These are phyloP conservation scores for Carcina quercana DNA, from an alignment of 2,888 invertebrate genomes.

Conservation along the genomic window DNA sequence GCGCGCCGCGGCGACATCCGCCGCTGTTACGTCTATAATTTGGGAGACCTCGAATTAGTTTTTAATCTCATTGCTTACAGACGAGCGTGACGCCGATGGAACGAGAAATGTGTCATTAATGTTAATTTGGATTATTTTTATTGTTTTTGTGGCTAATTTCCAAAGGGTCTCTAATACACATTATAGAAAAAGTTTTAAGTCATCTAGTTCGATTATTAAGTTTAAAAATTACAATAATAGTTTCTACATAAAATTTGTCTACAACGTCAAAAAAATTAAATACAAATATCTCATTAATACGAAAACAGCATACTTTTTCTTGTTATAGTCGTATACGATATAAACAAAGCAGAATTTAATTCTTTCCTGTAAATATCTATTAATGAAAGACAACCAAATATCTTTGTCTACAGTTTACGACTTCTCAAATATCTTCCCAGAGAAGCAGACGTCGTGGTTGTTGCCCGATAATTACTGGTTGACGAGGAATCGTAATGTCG, in stretches of 20 bases:
- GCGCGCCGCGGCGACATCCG: conserved; percentile 58
- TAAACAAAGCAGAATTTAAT: conserved; percentile 1
- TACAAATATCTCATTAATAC: too few relatives aligned
- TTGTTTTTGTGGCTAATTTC: conserved; percentile 39
- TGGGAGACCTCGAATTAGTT: conserved; percentile 70
- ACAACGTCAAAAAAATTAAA: too few relatives aligned
- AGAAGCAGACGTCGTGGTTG: conserved; percentile 34
- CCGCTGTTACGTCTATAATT: conserved; percentile 65
- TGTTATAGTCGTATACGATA: too few relatives aligned
- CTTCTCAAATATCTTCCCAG: conserved; percentile 29
- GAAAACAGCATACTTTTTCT: too few relatives aligned
- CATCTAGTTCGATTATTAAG: too few relatives aligned
- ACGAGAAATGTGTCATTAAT: conserved; percentile 67
- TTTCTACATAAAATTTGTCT: too few relatives aligned
- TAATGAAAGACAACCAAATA: conserved; percentile 7
- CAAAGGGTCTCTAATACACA: conserved; percentile 12
- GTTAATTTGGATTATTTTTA: conserved; percentile 62
- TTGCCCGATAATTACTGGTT: conserved; percentile 43
- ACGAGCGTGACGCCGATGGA: conserved; percentile 66
- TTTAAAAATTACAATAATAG: too few relatives aligned
- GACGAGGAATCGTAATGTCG: conserved; percentile 42
- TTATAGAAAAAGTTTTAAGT: too few relatives aligned
- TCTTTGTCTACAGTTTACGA: conserved; percentile 27
- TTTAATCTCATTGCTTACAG: conserved; percentile 59
- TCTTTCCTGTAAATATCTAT: conserved; percentile 12